These are phyloP conservation scores for Ptilonorhynchus violaceus DNA, from an alignment of 2,113 vertebrate genomes.

Conservation along the genomic window DNA sequence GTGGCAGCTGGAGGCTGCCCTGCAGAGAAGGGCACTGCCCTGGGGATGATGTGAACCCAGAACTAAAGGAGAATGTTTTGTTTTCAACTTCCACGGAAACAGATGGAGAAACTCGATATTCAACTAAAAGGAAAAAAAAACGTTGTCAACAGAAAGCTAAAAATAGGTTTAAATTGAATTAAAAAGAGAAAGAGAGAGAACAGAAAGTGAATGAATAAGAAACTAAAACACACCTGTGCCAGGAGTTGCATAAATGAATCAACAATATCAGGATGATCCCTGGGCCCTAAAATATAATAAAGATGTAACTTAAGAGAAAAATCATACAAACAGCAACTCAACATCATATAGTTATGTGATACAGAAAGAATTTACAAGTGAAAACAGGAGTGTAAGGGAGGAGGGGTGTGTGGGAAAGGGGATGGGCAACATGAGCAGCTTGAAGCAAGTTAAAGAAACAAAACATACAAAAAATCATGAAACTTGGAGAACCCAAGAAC, in stretches of 20 bases:
- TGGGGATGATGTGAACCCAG: slow-evolving; percentile 51
- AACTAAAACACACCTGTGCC: slow-evolving; percentile 99
- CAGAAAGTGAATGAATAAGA: slow-evolving; percentile 99
- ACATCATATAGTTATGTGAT: slow-evolving; percentile 99
- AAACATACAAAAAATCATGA: slow-evolving; percentile 91
- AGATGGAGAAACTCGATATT: slow-evolving; percentile 87
- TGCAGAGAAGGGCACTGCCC: slow-evolving; percentile 24
- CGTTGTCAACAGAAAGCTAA: slow-evolving; percentile 87
- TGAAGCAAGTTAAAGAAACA: slow-evolving; percentile 93
- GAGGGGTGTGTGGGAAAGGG: slow-evolving; percentile 67
- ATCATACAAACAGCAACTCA: slow-evolving; percentile 99
- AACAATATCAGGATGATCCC: slow-evolving; percentile 99
- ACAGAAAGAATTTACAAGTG: slow-evolving; percentile 85
- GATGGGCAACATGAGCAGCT: slow-evolving; percentile 90
- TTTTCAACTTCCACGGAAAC: slow-evolving; percentile 86
- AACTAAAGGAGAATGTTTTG: slow-evolving; percentile 80
- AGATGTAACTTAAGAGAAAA: slow-evolving; percentile 99
- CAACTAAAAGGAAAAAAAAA: slow-evolving; percentile 85
- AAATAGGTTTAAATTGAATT: slow-evolving; percentile 87
- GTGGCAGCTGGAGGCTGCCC: slow-evolving; percentile 30
- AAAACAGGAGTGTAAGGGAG: slow-evolving; percentile 85
- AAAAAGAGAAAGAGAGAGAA: slow-evolving; percentile 89
- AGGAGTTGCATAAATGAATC: slow-evolving; percentile 99
- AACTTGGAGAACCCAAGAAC: slow-evolving; percentile 92
- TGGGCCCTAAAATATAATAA: slow-evolving; percentile 99